Conservation (phyloP, 2,113 vertebrate genomes). For the Phyllopteryx taeniolatus region DNA sequence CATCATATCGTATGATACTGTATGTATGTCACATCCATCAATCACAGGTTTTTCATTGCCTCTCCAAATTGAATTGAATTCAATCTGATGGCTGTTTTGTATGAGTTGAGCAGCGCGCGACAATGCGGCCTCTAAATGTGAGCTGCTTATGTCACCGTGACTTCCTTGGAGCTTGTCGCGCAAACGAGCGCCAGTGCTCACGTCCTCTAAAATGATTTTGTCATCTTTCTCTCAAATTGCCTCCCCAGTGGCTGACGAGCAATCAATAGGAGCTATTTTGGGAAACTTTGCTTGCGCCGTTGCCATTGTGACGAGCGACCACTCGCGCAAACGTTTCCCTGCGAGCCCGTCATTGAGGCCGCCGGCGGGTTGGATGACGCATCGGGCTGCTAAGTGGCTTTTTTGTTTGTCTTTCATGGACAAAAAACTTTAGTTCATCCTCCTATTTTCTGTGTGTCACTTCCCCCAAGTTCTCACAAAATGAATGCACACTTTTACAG, state of each 20-base stretch:
- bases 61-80: too few species aligned
- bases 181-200: neutral
- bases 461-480: neutral
- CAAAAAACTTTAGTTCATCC: neutral
- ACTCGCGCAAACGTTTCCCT: conserved; percentile 1
- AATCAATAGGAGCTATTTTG: conserved; percentile 32
- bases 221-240: conserved; percentile 19
- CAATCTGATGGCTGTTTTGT: too few species aligned
- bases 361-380: neutral
- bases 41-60: too few species aligned
- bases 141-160: neutral
- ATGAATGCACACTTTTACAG: neutral
- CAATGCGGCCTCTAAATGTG: neutral
- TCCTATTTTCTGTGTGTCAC: neutral
- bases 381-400: neutral
- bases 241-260: conserved; percentile 26
- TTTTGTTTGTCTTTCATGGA: neutral
- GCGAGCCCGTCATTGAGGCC: neutral
- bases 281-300: neutral
- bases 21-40: too few species aligned
- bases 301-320: conserved; percentile 9
- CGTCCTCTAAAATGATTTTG: neutral
- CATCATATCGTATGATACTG: too few species aligned
- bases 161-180: neutral
- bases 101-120: too few species aligned